A percentile compares a stretch with the other conserved stretches of the same genome.
Evolutionary conservation across 2,888 invertebrate species (phyloP).

Genomic region (Hemicrepidius hirtus): DNA sequence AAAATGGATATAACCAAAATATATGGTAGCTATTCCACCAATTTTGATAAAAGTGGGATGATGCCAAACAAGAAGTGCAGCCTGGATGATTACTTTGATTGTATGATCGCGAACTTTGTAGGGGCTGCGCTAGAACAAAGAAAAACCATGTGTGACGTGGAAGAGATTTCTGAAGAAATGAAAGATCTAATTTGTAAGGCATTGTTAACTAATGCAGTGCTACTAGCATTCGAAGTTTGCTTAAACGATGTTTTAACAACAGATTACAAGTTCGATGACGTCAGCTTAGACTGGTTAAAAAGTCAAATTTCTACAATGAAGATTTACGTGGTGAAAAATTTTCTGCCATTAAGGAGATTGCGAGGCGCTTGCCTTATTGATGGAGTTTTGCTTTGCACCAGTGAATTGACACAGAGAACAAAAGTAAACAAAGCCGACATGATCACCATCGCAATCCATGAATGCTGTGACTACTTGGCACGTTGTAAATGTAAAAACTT

Average conservation of each 20-base stretch:
- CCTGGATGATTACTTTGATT: conserved; percentile 1
- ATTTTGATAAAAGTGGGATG: conserved; percentile 5
- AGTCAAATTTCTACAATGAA: conserved; percentile 5
- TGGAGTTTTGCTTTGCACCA: conserved; percentile 5
- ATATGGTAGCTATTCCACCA: conserved; percentile 5
- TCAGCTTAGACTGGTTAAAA: conserved; percentile 5
- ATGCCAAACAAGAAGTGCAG: not conserved
- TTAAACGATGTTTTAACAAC: conserved; percentile 5
- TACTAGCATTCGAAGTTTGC: conserved; percentile 1
- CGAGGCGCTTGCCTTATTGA: conserved; percentile 2
- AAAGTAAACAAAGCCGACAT: conserved; percentile 1
- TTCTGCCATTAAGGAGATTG: conserved; percentile 1
- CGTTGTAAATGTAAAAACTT: conserved; percentile 5
- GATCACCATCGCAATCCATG: conserved; percentile 5
- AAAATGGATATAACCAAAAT: conserved; percentile 5
- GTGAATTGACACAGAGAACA: not conserved
- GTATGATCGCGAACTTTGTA: conserved; percentile 5
- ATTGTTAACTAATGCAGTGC: conserved; percentile 2
- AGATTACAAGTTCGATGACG: not conserved
- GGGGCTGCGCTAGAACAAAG: not conserved
- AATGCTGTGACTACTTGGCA: conserved; percentile 1
- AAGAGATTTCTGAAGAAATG: conserved; percentile 5
- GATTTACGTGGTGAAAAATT: conserved; percentile 5
- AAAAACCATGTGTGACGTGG: not conserved
- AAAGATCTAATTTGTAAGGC: conserved; percentile 1